These are phyloP conservation scores for Sciurus niger DNA, from an alignment of 2,113 vertebrate genomes.

Conservation along the genomic window DNA sequence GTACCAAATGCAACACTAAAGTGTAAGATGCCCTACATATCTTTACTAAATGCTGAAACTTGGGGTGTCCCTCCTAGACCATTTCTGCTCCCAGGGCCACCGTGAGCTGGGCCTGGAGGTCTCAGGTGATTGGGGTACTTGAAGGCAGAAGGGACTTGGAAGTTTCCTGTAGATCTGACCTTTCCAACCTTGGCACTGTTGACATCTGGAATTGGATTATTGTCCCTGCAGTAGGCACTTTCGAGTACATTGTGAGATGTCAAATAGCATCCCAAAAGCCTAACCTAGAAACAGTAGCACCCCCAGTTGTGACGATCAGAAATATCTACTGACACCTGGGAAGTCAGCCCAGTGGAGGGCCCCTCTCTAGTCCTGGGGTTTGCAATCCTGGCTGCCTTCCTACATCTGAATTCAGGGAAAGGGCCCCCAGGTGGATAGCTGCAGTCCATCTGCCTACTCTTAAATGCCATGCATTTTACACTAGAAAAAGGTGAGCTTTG, in stretches of 20 bases:
- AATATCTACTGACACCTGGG: background rate
- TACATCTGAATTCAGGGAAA: background rate
- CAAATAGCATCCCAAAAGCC: background rate
- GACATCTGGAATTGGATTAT: background rate
- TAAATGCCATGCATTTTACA: background rate
- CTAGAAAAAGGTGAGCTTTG: conserved; percentile 2
- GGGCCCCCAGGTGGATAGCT: background rate
- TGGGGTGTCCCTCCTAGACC: background rate
- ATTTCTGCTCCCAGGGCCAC: background rate
- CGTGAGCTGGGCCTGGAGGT: background rate
- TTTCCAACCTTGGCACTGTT: background rate
- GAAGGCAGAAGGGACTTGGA: background rate
- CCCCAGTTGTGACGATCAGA: background rate
- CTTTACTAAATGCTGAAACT: background rate
- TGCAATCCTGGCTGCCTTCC: background rate
- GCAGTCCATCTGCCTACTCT: background rate
- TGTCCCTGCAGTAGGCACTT: background rate
- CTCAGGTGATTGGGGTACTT: background rate
- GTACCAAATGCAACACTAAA: background rate
- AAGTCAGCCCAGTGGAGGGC: background rate
- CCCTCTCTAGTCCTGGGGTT: background rate
- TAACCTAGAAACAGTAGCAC: background rate
- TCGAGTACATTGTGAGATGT: background rate
- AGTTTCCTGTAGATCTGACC: background rate
- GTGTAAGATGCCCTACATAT: background rate